Conservation (phyloP, 2,888 invertebrate genomes). For the Acleris emargana region DNA sequence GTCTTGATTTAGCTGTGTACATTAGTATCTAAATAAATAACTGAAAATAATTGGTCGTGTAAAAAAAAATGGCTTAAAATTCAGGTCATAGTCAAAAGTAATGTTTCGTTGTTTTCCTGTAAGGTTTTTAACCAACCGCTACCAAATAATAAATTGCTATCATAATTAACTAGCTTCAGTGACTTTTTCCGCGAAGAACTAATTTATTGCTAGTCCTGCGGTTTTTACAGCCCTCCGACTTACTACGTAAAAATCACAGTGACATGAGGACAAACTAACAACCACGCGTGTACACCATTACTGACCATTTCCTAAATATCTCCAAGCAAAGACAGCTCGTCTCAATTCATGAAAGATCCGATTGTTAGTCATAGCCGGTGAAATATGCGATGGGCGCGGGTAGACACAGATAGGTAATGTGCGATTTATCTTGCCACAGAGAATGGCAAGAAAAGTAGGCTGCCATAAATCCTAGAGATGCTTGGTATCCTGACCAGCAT, state of each 20-base stretch:
- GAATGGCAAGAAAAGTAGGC: slow-evolving; percentile 27
- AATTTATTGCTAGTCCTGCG: too few relatives aligned
- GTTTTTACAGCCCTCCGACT: too few relatives aligned
- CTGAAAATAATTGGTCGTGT: too few relatives aligned
- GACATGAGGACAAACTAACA: background rate
- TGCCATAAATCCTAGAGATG: slow-evolving; percentile 26
- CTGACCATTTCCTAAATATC: background rate
- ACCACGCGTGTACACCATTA: background rate
- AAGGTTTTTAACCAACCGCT: too few relatives aligned
- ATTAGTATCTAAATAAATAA: too few relatives aligned
- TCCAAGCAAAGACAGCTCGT: background rate
- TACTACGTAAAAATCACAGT: background rate
- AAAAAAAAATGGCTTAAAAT: too few relatives aligned
- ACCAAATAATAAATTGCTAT: too few relatives aligned
- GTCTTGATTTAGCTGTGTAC: too few relatives aligned
- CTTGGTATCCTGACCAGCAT: slow-evolving; percentile 10
- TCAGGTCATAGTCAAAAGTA: too few relatives aligned
- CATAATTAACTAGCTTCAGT: too few relatives aligned
- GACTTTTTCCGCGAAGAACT: too few relatives aligned
- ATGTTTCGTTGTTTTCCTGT: too few relatives aligned
- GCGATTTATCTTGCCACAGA: slow-evolving; percentile 27
- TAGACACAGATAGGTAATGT: slow-evolving; percentile 33
- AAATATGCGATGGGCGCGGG: slow-evolving; percentile 25
- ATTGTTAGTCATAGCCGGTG: slow-evolving; percentile 12
- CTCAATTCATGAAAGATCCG: slow-evolving; percentile 8